Evolutionary conservation across 2,888 invertebrate species (phyloP).

Genomic region (Gasteruption jaculator): DNA sequence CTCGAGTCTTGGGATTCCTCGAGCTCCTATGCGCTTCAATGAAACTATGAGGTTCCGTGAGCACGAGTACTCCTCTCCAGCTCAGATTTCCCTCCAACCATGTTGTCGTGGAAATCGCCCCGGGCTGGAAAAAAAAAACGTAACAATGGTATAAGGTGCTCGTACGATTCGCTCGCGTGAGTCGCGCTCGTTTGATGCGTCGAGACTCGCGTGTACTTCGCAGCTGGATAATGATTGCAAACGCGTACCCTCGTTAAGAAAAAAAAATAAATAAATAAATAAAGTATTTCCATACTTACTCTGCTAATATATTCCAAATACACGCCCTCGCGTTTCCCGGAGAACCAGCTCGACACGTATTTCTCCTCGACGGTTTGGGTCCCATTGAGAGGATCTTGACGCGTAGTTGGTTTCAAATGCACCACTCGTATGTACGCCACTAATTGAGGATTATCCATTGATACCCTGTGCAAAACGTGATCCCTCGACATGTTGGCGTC

Average conservation of each 20-base stretch:
- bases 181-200: no score
- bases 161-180: slow-evolving; percentile 1
- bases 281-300: slow-evolving; percentile 32
- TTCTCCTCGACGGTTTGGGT: slow-evolving; percentile 54
- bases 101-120: slow-evolving; percentile 69
- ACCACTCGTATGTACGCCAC: slow-evolving; percentile 72
- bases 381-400: slow-evolving; percentile 39
- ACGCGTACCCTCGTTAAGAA: no score
- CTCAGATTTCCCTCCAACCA: slow-evolving; percentile 67
- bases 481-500: slow-evolving; percentile 76
- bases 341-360: slow-evolving; percentile 51
- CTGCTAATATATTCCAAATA: slow-evolving; percentile 47
- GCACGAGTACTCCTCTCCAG: slow-evolving; percentile 73
- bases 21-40: slow-evolving; percentile 57
- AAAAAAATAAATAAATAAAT: slow-evolving; percentile 4
- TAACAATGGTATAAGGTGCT: slow-evolving; percentile 40
- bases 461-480: slow-evolving; percentile 68
- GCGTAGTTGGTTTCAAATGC: slow-evolving; percentile 56
- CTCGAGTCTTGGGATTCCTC: slow-evolving; percentile 55
- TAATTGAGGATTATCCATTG: slow-evolving; percentile 71
- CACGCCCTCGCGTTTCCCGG: slow-evolving; percentile 48
- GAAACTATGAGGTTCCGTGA: slow-evolving; percentile 76
- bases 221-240: no score
- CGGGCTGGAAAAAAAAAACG: slow-evolving; percentile 53
- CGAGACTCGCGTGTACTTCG: no score